A percentile compares a stretch with the other conserved stretches of the same genome.
phyloP scores from a whole-genome alignment of 2,113 vertebrate species.

The Excalfactoria chinensis region DNA sequence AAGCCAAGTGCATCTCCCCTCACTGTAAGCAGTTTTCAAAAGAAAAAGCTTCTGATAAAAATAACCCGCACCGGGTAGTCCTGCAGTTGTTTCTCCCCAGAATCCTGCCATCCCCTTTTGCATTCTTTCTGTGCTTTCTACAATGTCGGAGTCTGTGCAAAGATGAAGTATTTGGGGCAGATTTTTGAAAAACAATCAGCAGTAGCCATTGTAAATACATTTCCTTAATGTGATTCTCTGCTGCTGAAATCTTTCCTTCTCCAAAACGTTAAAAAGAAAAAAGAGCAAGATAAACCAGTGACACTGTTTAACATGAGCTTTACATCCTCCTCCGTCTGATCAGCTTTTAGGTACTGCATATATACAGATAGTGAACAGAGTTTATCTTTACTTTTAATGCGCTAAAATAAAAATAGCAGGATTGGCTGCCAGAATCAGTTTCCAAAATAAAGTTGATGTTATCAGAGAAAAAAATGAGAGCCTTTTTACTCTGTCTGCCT shows the following conservation, averaged over 20 bases:
- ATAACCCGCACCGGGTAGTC: not conserved
- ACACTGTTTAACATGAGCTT: not conserved
- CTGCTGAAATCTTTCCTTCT: not conserved
- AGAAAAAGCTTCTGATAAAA: not conserved
- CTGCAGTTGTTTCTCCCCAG: too few relatives aligned
- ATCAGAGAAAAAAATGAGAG: not conserved
- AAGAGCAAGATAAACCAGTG: not conserved
- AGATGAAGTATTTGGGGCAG: not conserved
- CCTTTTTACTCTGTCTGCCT: not conserved
- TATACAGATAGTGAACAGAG: not conserved
- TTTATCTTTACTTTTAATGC: not conserved
- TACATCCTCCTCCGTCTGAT: not conserved
- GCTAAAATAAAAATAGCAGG: not conserved
- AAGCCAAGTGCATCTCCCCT: not conserved
- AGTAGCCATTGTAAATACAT: not conserved
- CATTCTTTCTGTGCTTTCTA: not conserved
- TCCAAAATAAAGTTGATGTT: not conserved
- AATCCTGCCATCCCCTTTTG: fast-evolving
- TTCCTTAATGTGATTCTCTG: not conserved
- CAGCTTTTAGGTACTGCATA: not conserved
- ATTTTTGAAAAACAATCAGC: not conserved
- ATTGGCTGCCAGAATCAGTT: not conserved
- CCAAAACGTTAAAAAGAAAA: not conserved
- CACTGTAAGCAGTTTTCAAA: not conserved
- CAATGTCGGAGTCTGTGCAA: not conserved